Percentiles rank a stretch among this genome's conserved stretches.
These are phyloP conservation scores for Trichonephila clavipes DNA, from an alignment of 1,140 invertebrate genomes.

Conservation along the genomic window DNA sequence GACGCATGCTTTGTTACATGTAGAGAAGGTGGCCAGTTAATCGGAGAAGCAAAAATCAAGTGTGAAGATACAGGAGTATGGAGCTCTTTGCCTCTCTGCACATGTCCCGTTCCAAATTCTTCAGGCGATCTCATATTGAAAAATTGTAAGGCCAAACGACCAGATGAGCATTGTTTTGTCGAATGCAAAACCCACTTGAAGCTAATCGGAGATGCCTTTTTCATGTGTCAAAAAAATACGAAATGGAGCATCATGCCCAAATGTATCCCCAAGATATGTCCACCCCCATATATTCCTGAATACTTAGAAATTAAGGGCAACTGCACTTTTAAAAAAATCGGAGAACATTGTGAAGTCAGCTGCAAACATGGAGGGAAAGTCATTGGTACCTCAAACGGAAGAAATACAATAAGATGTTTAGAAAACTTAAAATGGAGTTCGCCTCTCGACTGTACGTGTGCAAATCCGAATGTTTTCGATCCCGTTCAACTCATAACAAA, in stretches of 20 bases:
- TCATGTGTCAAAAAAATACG: not conserved
- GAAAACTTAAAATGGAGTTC: not conserved
- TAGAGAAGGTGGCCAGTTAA: too few species aligned
- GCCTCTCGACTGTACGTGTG: not conserved
- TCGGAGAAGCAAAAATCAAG: too few species aligned
- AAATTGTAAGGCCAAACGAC: too few species aligned
- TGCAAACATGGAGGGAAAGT: conserved; percentile 34
- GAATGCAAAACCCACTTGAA: too few species aligned
- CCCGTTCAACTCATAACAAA: not conserved
- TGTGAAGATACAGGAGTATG: too few species aligned
- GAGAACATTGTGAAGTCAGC: not conserved
- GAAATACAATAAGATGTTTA: not conserved
- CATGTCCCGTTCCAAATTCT: too few species aligned
- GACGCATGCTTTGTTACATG: too few species aligned
- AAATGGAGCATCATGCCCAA: not conserved
- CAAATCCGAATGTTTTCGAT: not conserved
- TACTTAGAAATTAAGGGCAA: not conserved
- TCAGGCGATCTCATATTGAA: too few species aligned
- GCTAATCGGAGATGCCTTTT: not conserved
- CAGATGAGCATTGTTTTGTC: too few species aligned
- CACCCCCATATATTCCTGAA: not conserved
- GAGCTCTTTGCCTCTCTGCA: too few species aligned
- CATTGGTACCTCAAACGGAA: not conserved
- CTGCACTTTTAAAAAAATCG: not conserved
- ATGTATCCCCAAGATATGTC: not conserved